These are phyloP conservation scores for Toxotes chatareus DNA, from an alignment of 2,113 vertebrate genomes.

Conservation along the genomic window DNA sequence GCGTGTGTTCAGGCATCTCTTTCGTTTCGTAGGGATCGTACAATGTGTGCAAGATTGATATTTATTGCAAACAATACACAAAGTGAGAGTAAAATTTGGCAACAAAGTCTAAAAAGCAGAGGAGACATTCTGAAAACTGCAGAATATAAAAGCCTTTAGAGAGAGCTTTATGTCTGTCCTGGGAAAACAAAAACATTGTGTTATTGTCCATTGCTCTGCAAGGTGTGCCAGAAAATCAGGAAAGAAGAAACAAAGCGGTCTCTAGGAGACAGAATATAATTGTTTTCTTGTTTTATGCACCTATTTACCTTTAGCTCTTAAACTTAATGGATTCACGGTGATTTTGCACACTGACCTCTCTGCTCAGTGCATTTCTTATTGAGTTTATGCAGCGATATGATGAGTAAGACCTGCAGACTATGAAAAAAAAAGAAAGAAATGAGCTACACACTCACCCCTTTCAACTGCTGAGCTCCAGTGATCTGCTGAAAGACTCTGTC, in stretches of 20 bases:
- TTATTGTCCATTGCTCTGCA: constrained; percentile 1
- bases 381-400: constrained; percentile 46
- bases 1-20: constrained; percentile 20
- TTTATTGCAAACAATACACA: constrained; percentile 45
- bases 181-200: constrained; percentile 25
- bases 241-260: constrained; percentile 19
- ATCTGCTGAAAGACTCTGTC: constrained; percentile 97
- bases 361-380: constrained; percentile 21
- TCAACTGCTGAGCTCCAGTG: constrained; percentile 95
- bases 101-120: neutral
- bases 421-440: constrained; percentile 19
- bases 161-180: constrained; percentile 26
- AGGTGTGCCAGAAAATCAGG: constrained; percentile 5
- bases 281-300: constrained; percentile 28
- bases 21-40: neutral
- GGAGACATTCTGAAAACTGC: constrained; percentile 9
- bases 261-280: constrained; percentile 10
- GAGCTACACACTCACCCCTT: constrained; percentile 88
- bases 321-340: constrained; percentile 42
- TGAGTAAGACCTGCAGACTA: constrained; percentile 37
- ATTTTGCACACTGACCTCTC: constrained; percentile 34
- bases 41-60: constrained; percentile 25
- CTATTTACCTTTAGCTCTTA: constrained; percentile 39
- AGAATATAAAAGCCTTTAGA: constrained; percentile 15
- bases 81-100: neutral